A percentile compares a stretch with the other conserved stretches of the same genome.
These are phyloP conservation scores for Zosterops japonicus DNA, from an alignment of 2,113 vertebrate species.

Conservation along the genomic window DNA sequence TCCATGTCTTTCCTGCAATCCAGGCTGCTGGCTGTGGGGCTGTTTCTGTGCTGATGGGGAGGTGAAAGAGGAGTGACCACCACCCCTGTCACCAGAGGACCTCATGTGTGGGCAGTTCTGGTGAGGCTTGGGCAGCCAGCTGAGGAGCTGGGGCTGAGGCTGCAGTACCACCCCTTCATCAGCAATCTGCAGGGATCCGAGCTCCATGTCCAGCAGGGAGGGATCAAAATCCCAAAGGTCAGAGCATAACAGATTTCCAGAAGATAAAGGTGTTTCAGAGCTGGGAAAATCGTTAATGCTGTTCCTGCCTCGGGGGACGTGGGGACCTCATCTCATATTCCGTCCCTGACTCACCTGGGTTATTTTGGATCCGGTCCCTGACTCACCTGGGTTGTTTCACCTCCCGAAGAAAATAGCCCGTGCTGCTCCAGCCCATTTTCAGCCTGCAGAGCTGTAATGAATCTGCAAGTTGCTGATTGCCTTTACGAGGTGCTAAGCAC, in stretches of 20 bases:
- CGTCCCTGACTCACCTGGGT: not conserved
- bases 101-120: not conserved
- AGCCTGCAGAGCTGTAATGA: not conserved
- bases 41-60: not conserved
- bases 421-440: not conserved
- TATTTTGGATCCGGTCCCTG: not conserved
- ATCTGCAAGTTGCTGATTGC: constrained; percentile 21
- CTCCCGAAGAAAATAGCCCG: not conserved
- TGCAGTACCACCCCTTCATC: not conserved
- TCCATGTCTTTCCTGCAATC: not conserved
- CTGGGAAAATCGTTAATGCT: not conserved
- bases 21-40: accelerated
- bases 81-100: not conserved
- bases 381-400: not conserved
- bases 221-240: not conserved
- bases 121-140: not conserved
- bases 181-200: not conserved
- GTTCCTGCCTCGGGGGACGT: accelerated
- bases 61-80: not conserved
- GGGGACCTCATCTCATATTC: not conserved
- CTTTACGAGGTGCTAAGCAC: constrained; percentile 19
- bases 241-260: not conserved
- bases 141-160: not conserved
- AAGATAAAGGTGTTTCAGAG: not conserved
- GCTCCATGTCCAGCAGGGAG: not conserved